Base-by-base conservation (phyloP, 2,797 vertebrate species). In the Gambelia wislizenii region DNA sequence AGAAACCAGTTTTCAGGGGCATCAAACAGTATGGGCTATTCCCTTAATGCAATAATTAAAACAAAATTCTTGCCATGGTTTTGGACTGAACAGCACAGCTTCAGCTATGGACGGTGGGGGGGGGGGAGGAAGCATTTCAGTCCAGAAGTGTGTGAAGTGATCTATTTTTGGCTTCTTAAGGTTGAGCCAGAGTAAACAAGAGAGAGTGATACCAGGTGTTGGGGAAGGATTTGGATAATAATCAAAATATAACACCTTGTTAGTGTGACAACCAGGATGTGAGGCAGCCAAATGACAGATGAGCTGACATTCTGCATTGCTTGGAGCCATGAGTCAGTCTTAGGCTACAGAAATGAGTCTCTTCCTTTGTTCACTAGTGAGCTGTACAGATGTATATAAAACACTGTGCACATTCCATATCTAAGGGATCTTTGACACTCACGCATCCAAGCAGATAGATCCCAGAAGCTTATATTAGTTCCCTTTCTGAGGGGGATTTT, bases 241-340 rank as follows among this genome's bases (percentile, higher is more conserved):
- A 54, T 49, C 33, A 75, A 91, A 90, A 77, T 49, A 75, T 5
- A 83, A 12, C 22, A 0, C 81, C 87, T 54, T 0, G 0, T 79
- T 74, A 87, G 76, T 75, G 67, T n/a, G 86, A 79, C 70, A 33
- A 6, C 49, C 81, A 76, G 0, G 0, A 0, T 13, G 2, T 36
- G 1, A 0, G 0, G 83, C 47, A 86, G 86, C 64, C 25, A 88
- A 54, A 64, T 42, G 59, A 61, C 14, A 88, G n/a, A 49, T 61
- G 56, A 77, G n/a, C 2, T 85, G 61, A 16, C 27, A 79, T 59
- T 79, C 75, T 36, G 49, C 49, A 56, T 67, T 89, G 22, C 16
- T 79, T 39, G 1, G 12, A 10, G 44, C 47, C 6, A 61, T 36
- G 61, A 49, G 54, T 80, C 82, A 81, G 7, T 39, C 83, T 47